Conservation (phyloP, 2,797 vertebrate genomes). For the Anableps anableps region DNA sequence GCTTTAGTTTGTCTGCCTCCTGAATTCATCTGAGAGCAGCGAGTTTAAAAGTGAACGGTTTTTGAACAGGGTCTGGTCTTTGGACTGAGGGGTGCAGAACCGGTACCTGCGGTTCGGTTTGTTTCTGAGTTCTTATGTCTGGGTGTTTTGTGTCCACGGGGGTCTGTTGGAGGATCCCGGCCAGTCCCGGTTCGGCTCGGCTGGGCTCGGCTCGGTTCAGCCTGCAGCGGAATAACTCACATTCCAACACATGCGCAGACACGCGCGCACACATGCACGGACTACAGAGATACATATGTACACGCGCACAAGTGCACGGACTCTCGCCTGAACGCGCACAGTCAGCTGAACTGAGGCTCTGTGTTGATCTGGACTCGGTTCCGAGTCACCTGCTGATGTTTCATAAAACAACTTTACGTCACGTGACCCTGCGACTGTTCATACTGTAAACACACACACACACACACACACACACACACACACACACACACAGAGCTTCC, state of each 20-base stretch:
- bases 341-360: not conserved
- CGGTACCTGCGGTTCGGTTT: conserved; percentile 2
- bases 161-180: conserved; percentile 9
- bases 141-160: not conserved
- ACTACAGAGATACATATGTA: not conserved
- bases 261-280: conserved; percentile 14
- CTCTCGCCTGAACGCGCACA: not conserved
- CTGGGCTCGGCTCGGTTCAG: conserved; percentile 33
- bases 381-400: conserved; percentile 8
- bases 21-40: not conserved
- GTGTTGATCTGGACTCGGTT: not conserved
- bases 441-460: not conserved
- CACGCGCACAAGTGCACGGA: not conserved
- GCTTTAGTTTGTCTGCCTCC: not conserved
- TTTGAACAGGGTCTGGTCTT: not conserved
- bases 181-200: conserved; percentile 38
- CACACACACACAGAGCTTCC: not conserved
- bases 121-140: not conserved
- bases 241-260: conserved; percentile 61
- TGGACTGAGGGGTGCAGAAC: not conserved
- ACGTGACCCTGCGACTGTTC: conserved; percentile 5
- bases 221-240: conserved; percentile 61
- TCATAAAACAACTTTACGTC: not conserved
- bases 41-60: conserved; percentile 22
- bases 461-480: not conserved